A percentile compares a stretch with the other conserved stretches of the same genome.
Evolutionary conservation across 2,113 vertebrate species (phyloP).

Genomic region (Fukomys damarensis): DNA sequence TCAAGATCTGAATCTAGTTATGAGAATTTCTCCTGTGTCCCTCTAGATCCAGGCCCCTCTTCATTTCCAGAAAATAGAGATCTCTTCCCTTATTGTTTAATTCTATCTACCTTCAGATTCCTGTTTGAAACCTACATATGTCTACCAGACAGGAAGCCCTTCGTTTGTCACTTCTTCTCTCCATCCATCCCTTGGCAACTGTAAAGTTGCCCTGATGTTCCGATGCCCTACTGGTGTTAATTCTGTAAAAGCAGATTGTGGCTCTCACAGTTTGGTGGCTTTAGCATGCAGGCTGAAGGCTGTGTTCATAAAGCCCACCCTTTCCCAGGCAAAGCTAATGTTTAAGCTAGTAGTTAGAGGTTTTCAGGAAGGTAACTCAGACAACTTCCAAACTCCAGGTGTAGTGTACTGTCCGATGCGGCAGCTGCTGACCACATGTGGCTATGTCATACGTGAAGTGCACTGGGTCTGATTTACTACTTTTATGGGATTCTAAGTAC

Average conservation of each 20-base stretch:
- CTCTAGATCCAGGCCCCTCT: background rate
- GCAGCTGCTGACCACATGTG: accelerated
- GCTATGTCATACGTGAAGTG: background rate
- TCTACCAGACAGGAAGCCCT: background rate
- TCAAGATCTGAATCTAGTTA: background rate
- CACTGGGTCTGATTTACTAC: background rate
- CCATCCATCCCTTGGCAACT: background rate
- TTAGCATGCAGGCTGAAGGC: background rate
- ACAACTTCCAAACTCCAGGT: background rate
- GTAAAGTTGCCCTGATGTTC: accelerated
- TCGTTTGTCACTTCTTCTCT: background rate
- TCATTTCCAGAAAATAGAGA: background rate
- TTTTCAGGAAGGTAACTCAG: background rate
- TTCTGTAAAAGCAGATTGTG: accelerated
- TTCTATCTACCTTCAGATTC: background rate
- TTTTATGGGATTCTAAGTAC: background rate
- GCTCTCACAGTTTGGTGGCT: background rate
- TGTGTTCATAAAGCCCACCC: accelerated
- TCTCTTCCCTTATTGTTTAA: background rate
- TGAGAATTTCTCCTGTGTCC: background rate
- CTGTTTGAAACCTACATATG: background rate
- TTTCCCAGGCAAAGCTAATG: background rate
- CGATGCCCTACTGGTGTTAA: accelerated
- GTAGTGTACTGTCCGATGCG: accelerated
- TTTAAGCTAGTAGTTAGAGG: background rate